Evolutionary conservation across 35 echinoderm and acorn worm genomes (phyloP).

Genomic region (Lytechinus pictus): DNA sequence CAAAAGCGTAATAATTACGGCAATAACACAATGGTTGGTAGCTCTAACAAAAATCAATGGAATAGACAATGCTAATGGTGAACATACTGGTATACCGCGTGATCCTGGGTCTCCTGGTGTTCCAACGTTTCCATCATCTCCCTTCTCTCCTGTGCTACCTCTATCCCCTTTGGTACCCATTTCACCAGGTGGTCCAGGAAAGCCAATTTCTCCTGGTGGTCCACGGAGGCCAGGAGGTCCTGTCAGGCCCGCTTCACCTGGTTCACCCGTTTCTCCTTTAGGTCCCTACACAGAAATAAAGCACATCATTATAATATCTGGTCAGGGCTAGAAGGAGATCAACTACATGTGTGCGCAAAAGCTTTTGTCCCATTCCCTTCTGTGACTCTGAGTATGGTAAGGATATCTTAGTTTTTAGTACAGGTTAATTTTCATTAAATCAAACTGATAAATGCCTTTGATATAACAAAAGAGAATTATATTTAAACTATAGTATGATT

Average conservation of each 20-base stretch:
- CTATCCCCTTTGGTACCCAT: conserved; percentile 21
- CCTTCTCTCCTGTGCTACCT: conserved; percentile 2
- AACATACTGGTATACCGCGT: neutral
- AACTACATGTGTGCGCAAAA: no score
- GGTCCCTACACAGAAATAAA: neutral
- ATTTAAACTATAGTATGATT: no score
- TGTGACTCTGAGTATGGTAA: no score
- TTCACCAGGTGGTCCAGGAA: conserved; percentile 35
- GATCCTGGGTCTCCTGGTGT: neutral
- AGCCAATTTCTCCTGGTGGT: neutral
- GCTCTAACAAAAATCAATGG: no score
- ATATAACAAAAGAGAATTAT: no score
- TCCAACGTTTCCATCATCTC: neutral
- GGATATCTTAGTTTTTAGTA: no score
- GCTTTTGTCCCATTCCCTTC: no score
- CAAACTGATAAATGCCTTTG: no score
- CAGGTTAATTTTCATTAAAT: no score
- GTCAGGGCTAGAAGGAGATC: no score
- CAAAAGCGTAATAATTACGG: no score
- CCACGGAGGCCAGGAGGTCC: neutral
- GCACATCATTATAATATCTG: neutral
- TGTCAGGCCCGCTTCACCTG: neutral
- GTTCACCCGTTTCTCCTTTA: conserved; percentile 13
- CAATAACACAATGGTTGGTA: no score
- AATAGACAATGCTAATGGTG: neutral